Base-by-base conservation (phyloP, 1,140 invertebrate species). In the Hypsibius dujardini region DNA sequence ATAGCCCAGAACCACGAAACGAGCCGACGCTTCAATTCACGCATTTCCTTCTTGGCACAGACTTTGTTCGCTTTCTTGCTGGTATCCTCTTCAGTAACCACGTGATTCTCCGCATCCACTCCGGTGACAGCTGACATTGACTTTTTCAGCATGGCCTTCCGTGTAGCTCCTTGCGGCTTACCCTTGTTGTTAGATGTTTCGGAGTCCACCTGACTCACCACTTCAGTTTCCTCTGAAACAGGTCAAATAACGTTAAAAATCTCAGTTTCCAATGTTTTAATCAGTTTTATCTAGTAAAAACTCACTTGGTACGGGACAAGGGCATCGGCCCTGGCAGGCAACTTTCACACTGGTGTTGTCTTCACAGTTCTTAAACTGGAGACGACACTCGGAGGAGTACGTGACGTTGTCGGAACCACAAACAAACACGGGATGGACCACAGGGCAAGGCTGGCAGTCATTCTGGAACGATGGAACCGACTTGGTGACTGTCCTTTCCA, bases 291-390 rank as follows among this genome's bases (percentile, higher is more conserved):
- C 28, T 28, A 28, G 28, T 28, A 28, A 28, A 28, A 28, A 0
- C 28, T 28, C 28, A 28, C 28, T 28, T 28, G 28, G 28, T 28
- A 28, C 28, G 28, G 28, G 28, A 28, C 90, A 92, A 1, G 90
- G 90, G 76, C 90, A 92, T 80, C 92, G 92, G 79, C 89, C 90
- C 81, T 88, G 89, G 80, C 90, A 92, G 45, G 83, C 82, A 28
- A 90, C 85, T 75, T 84, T 84, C 76, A 92, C 85, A 73, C 83
- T 82, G 47, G 86, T 86, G 69, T 80, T 80, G 79, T 90, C 88
- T 79, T 92, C 88, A 81, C 90, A 93, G 81, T 92, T 93, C 82
- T 91, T 89, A 80, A 91, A 90, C 80, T 91, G 87, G 75, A 93
- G 82, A 74, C 89, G 84, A 79, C 90, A 92, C 70, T 88, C 83